A percentile compares a stretch with the other conserved stretches of the same genome.
Evolutionary conservation across 2,888 invertebrate genomes (phyloP).

Genomic region (Tethea ocularis): DNA sequence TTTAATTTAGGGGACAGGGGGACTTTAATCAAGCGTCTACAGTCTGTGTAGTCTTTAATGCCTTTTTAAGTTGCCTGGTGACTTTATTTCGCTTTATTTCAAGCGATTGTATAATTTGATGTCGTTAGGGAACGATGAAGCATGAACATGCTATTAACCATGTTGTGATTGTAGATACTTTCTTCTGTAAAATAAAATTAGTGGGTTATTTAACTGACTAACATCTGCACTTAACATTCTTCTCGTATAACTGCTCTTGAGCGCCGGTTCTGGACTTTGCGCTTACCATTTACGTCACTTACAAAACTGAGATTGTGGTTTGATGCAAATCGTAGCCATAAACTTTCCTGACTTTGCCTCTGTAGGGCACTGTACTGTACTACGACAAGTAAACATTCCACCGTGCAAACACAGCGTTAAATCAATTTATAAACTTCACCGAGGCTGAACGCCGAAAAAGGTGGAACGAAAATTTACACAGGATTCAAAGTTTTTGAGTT

Average conservation of each 20-base stretch:
- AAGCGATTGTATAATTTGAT: constrained; percentile 26
- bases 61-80: constrained; percentile 49
- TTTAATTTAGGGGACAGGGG: constrained; percentile 55
- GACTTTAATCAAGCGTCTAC: constrained; percentile 52
- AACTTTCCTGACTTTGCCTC: no score
- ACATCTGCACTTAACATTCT: no score
- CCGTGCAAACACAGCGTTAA: constrained; percentile 18
- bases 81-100: constrained; percentile 33
- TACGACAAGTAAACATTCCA: neutral
- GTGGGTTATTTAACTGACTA: no score
- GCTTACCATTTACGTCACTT: neutral
- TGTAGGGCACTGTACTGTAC: neutral
- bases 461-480: constrained; percentile 29
- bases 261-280: neutral
- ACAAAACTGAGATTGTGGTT: neutral
- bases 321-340: no score
- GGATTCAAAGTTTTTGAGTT: constrained; percentile 39
- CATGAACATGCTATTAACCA: neutral
- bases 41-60: constrained; percentile 51
- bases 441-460: constrained; percentile 15
- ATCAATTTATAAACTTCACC: constrained; percentile 24
- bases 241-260: no score
- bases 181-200: neutral
- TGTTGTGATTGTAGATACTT: neutral
- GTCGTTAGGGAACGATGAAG: neutral